These are phyloP conservation scores for Rhagonycha fulva DNA, from an alignment of 2,888 invertebrate species.

Conservation along the genomic window DNA sequence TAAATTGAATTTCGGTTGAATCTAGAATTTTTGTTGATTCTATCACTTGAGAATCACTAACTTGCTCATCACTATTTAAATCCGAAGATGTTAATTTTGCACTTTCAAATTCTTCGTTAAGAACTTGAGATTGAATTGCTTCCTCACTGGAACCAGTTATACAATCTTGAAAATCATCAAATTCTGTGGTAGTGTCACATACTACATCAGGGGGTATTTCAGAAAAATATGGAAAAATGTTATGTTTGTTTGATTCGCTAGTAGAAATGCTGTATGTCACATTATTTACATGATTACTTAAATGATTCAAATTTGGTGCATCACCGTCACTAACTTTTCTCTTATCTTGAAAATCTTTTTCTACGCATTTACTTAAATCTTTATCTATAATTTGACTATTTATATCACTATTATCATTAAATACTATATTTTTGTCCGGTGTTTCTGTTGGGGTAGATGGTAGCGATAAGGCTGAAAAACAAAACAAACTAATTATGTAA, in stretches of 20 bases:
- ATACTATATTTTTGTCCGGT: constrained; percentile 3
- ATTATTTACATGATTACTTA: constrained; percentile 1
- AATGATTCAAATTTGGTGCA: constrained; percentile 7
- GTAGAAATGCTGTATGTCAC: constrained; percentile 6
- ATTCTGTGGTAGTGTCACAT: background rate
- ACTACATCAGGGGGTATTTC: constrained; percentile 22
- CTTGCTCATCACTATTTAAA: background rate
- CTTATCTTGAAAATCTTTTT: constrained; percentile 46
- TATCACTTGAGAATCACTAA: background rate
- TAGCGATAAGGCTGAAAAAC: constrained; percentile 36
- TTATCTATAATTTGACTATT: constrained; percentile 2
- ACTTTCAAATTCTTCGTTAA: background rate
- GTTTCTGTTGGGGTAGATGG: constrained; percentile 38
- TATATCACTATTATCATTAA: background rate
- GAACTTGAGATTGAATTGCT: background rate
- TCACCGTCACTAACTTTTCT: constrained; percentile 34
- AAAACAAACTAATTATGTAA: background rate
- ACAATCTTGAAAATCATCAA: constrained; percentile 12
- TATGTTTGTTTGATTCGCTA: constrained; percentile 10
- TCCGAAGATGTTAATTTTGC: background rate
- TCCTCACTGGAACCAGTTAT: background rate
- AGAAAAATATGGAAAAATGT: constrained; percentile 19
- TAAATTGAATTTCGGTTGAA: background rate
- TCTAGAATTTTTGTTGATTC: background rate
- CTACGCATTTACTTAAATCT: constrained; percentile 14